A percentile compares a stretch with the other conserved stretches of the same genome.
phyloP scores from a whole-genome alignment of 2,888 invertebrate species.

The Ariolimax columbianus region DNA sequence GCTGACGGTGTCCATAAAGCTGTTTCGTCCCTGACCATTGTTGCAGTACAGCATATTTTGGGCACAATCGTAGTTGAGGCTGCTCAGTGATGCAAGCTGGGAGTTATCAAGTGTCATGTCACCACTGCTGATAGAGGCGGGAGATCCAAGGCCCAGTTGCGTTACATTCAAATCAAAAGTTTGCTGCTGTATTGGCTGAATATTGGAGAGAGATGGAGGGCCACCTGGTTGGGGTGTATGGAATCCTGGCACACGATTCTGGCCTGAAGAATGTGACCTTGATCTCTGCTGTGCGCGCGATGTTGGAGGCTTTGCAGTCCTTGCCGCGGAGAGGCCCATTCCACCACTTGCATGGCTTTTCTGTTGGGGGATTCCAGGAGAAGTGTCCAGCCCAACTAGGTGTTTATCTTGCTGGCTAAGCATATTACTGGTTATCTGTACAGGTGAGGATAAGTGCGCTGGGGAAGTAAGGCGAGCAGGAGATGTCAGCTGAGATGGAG shows the following conservation, averaged over 20 bases:
- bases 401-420: constrained; percentile 44
- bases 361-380: constrained; percentile 45
- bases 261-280: constrained; percentile 42
- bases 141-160: constrained; percentile 91
- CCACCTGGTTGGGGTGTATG: constrained; percentile 54
- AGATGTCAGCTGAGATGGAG: constrained; percentile 51
- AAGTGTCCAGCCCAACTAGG: constrained; percentile 32
- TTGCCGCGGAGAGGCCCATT: constrained; percentile 27
- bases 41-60: constrained; percentile 58
- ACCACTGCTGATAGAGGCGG: constrained; percentile 89
- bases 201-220: constrained; percentile 42
- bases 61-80: constrained; percentile 76
- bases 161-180: constrained; percentile 88
- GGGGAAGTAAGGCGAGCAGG: constrained; percentile 49
- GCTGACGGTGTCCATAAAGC: constrained; percentile 68
- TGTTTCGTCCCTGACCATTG: constrained; percentile 47
- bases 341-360: constrained; percentile 12
- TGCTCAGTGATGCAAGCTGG: constrained; percentile 59
- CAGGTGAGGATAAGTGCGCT: constrained; percentile 54
- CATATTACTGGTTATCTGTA: constrained; percentile 52
- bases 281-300: constrained; percentile 41
- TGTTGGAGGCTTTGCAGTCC: constrained; percentile 45
- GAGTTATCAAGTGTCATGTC: constrained; percentile 82
- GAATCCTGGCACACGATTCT: constrained; percentile 57
- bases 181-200: constrained; percentile 54